phyloP scores from a whole-genome alignment of 1,140 invertebrate genomes.

The Mycetomoellerius zeteki region DNA sequence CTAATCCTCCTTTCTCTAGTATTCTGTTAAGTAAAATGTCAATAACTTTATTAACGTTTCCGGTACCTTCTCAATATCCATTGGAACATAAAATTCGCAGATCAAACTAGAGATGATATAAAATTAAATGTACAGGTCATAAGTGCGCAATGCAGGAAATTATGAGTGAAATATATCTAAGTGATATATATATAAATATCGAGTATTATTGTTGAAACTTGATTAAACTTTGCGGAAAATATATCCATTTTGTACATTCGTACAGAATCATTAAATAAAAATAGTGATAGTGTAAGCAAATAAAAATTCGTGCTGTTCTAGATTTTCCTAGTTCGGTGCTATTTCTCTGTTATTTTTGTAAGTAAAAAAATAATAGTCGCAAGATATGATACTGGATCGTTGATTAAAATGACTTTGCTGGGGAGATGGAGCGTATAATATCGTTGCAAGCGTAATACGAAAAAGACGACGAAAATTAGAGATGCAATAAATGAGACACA shows the following conservation, averaged over 20 bases:
- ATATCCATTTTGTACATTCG: not conserved
- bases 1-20: not conserved
- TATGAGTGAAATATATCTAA: not conserved
- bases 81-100: not conserved
- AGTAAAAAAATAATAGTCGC: conserved; percentile 7
- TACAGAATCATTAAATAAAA: not conserved
- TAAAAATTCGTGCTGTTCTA: not conserved
- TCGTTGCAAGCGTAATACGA: conserved; percentile 39
- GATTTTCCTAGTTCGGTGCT: not conserved
- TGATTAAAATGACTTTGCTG: conserved; percentile 48
- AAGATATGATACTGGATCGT: conserved; percentile 7
- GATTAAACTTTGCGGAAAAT: not conserved
- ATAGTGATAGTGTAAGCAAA: not conserved
- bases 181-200: not conserved
- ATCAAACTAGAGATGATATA: not conserved
- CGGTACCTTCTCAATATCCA: not conserved
- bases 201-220: not conserved
- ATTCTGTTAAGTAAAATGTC: not conserved
- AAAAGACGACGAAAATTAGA: conserved; percentile 53
- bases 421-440: conserved; percentile 46
- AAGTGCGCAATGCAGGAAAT: not conserved
- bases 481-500: conserved; percentile 55
- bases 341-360: conserved; percentile 7
- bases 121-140: not conserved
- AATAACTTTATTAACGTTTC: conserved; percentile 17